These are phyloP conservation scores for Cataglyphis livida DNA, from an alignment of 2,888 invertebrate species.

Conservation along the genomic window DNA sequence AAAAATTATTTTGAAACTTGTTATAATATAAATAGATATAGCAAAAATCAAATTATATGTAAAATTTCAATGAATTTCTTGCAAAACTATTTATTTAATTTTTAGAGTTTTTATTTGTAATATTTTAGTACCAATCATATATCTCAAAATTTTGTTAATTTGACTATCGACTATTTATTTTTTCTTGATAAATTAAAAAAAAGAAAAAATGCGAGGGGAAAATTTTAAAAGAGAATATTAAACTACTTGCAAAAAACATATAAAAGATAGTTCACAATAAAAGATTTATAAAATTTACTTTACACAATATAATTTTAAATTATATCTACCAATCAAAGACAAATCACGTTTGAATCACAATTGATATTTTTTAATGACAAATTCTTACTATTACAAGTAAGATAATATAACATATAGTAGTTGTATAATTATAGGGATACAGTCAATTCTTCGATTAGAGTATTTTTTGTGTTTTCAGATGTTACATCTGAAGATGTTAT, in stretches of 20 bases:
- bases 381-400: slow-evolving; percentile 1
- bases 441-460: slow-evolving; percentile 14
- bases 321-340: slow-evolving; percentile 4
- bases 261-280: neutral
- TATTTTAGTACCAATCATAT: slow-evolving; percentile 55
- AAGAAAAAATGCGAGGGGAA: slow-evolving; percentile 48
- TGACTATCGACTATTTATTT: slow-evolving; percentile 46
- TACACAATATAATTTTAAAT: neutral
- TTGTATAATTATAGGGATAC: slow-evolving; percentile 25
- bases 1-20: slow-evolving; percentile 52
- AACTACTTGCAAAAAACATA: neutral
- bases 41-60: neutral
- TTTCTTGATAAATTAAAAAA: slow-evolving; percentile 60
- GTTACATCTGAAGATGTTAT: slow-evolving; percentile 25
- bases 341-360: neutral
- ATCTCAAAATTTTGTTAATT: slow-evolving; percentile 62
- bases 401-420: neutral
- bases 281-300: neutral
- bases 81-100: slow-evolving; percentile 3
- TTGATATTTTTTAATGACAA: neutral
- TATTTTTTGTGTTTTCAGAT: slow-evolving; percentile 10
- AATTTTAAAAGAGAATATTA: slow-evolving; percentile 45
- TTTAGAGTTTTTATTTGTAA: slow-evolving; percentile 44
- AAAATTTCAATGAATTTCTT: slow-evolving; percentile 60
- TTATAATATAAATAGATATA: neutral